Evolutionary conservation across 2,797 vertebrate genomes (phyloP).

Genomic region (Chelon labrosus): DNA sequence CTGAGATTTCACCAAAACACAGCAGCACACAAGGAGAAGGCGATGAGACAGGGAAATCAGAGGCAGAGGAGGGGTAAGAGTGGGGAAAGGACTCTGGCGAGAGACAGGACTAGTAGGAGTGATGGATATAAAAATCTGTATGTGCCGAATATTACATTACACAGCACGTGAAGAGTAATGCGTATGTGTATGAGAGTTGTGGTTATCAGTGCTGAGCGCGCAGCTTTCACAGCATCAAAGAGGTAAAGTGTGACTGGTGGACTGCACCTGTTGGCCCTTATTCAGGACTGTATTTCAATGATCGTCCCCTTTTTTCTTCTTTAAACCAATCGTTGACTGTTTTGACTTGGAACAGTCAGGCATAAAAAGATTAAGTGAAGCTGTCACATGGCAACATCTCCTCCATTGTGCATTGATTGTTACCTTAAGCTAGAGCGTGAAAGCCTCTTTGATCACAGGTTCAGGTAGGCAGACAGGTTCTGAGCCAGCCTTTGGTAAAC

Average conservation of each 20-base stretch:
- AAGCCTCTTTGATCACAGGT: constrained; percentile 59
- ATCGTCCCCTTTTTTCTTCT: constrained; percentile 11
- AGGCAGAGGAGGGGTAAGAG: constrained; percentile 60
- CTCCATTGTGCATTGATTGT: constrained; percentile 51
- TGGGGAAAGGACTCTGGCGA: constrained; percentile 26
- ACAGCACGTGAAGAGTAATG: constrained; percentile 26
- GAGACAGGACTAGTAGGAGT: constrained; percentile 18
- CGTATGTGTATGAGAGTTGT: constrained; percentile 15
- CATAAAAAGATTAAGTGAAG: constrained; percentile 53
- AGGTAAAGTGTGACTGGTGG: constrained; percentile 62
- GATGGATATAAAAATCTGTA: constrained; percentile 32
- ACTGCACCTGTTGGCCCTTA: constrained; percentile 74
- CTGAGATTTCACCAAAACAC: constrained; percentile 99
- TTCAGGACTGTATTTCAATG: constrained; percentile 56
- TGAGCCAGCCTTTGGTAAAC: constrained; percentile 50
- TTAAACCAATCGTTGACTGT: constrained; percentile 45
- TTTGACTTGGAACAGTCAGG: constrained; percentile 59
- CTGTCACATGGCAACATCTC: constrained; percentile 32
- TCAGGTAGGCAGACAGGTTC: constrained; percentile 38
- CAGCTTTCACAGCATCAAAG: constrained; percentile 58
- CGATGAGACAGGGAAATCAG: constrained; percentile 78
- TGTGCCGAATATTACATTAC: constrained; percentile 40
- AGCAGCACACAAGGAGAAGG: constrained; percentile 83
- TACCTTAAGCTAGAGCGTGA: constrained; percentile 41
- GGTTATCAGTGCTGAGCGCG: constrained; percentile 19